Percentiles rank a stretch among this genome's conserved stretches.
Conservation (phyloP, 2,888 invertebrate species). For the Seladonia tumulorum region DNA sequence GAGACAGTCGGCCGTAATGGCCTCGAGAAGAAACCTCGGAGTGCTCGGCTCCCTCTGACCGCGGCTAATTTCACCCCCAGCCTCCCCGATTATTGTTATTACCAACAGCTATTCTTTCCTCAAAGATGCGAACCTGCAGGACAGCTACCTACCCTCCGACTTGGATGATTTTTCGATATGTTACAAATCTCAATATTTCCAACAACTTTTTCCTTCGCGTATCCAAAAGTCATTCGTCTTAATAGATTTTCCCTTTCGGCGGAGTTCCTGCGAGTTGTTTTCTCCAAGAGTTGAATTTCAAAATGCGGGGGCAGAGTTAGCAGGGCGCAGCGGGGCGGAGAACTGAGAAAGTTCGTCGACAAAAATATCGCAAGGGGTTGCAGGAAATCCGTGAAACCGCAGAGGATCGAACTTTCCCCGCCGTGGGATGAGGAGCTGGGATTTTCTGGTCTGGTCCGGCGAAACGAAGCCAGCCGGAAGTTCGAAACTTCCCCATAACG, state of each 20-base stretch:
- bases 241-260: background rate
- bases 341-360: constrained; percentile 3
- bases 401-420: background rate
- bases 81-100: constrained; percentile 7
- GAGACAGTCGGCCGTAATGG: constrained; percentile 51
- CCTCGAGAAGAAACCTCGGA: constrained; percentile 22
- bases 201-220: background rate
- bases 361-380: constrained; percentile 11
- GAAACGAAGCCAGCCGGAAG: constrained; percentile 6
- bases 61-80: constrained; percentile 21
- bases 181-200: background rate
- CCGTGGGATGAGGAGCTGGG: background rate
- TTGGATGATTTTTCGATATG: background rate
- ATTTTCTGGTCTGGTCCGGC: constrained; percentile 23
- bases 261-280: background rate
- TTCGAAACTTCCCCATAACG: constrained; percentile 47
- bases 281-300: background rate
- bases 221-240: background rate
- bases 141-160: background rate
- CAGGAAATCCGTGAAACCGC: background rate
- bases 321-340: background rate
- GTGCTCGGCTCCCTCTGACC: background rate
- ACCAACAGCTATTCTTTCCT: background rate
- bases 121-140: background rate
- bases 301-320: background rate